Evolutionary conservation across 2,888 invertebrate genomes (phyloP).

Genomic region (Heliconius erato): DNA sequence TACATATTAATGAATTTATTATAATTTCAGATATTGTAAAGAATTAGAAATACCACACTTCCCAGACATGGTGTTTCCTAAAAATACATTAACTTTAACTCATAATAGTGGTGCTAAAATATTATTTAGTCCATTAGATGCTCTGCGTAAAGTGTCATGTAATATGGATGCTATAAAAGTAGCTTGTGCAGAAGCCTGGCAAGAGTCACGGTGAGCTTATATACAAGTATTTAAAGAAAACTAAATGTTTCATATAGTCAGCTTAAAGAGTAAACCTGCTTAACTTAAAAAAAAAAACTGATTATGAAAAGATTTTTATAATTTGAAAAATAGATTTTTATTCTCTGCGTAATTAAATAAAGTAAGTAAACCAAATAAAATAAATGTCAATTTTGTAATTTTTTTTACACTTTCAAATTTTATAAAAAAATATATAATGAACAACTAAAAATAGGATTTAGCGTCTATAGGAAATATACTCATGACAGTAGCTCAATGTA

Average conservation of each 20-base stretch:
- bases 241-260: neutral
- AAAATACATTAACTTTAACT: conserved; percentile 91
- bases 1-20: conserved; percentile 21
- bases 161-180: conserved; percentile 92
- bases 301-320: no score
- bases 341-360: no score
- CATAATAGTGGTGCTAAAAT: conserved; percentile 90
- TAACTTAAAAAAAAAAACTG: no score
- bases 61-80: conserved; percentile 99
- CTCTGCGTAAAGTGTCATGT: conserved; percentile 92
- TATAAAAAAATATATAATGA: no score
- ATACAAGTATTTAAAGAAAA: neutral
- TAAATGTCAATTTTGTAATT: no score
- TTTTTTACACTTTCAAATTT: no score
- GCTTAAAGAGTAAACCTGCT: no score
- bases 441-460: no score
- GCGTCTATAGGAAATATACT: no score
- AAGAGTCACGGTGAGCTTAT: conserved; percentile 90
- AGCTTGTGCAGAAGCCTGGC: conserved; percentile 96
- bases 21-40: conserved; percentile 88
- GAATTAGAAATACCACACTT: conserved; percentile 94
- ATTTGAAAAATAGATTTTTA: no score
- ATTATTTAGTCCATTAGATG: conserved; percentile 96
- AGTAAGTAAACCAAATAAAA: no score
- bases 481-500: no score